Evolutionary conservation across 2,113 vertebrate genomes (phyloP).

Genomic region (Plotosus lineatus): DNA sequence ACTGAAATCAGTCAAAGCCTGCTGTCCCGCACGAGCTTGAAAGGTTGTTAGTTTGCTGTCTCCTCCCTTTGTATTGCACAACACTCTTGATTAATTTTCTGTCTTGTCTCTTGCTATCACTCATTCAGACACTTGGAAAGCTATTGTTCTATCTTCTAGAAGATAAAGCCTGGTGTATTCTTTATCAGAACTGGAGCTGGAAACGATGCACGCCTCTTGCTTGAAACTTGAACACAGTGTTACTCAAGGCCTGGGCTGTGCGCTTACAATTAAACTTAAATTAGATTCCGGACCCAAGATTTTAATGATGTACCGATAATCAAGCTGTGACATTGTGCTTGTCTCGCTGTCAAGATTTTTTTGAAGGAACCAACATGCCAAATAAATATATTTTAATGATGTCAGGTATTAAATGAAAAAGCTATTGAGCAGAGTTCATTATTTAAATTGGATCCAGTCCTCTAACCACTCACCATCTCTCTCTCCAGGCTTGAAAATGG

Average conservation of each 20-base stretch:
- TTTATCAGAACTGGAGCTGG: not conserved
- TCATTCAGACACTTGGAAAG: not conserved
- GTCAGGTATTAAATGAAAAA: not conserved
- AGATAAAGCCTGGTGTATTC: not conserved
- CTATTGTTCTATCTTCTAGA: not conserved
- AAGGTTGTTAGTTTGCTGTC: not conserved
- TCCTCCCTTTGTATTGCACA: not conserved
- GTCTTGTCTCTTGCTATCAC: not conserved
- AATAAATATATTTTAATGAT: not conserved
- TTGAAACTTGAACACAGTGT: not conserved
- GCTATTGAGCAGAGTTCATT: not conserved
- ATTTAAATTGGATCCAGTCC: no score
- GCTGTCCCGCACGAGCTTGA: not conserved
- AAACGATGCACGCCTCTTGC: not conserved
- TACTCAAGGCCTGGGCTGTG: no score
- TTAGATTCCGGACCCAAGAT: not conserved
- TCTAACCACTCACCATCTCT: not conserved
- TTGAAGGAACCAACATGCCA: not conserved
- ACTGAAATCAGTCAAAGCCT: not conserved
- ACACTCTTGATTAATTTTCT: not conserved
- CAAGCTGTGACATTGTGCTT: not conserved
- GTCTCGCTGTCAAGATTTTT: not conserved
- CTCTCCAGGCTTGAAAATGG: slow-evolving; percentile 83
- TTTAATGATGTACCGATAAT: not conserved
- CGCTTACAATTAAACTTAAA: not conserved